Base-by-base conservation (phyloP, 1,140 invertebrate genomes). In the Leptinotarsa undecemlineata region DNA sequence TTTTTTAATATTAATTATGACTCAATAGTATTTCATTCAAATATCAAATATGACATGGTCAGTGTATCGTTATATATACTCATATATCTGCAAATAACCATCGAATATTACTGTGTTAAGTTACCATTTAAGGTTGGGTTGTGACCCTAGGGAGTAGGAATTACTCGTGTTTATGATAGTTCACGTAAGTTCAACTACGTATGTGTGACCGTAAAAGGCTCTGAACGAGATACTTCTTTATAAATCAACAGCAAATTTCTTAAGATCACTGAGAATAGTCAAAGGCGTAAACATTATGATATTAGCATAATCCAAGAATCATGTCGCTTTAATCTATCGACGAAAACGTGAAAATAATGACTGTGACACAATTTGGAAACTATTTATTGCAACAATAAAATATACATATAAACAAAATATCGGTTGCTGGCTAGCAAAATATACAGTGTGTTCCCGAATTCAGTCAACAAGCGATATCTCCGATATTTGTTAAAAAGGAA, bases 191-290 rank as follows among this genome's bases (percentile, higher is more conserved):
- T 57, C 51, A 57, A 57, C 51, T 57, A 19, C 15, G 51, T 57
- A 57, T 57, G n/a, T 57, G 51, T 57, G 51, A 17, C 51, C 51
- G 17, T 57, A 57, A 57, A 57, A 57, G 51, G 51, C 51, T 19
- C 14, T 57, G 51, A 57, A 15, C 15, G 51, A 57, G 51, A n/a
- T 57, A 57, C 51, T 57, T 57, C 51, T 57, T 17, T 19, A 57
- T 57, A 57, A 57, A 57, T 57, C 51, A 57, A 57, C n/a, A 14
- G 51, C 6, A 57, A 42, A 57, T 57, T 57, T 57, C 13, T 57
- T 3, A 57, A 57, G 51, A 57, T 57, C 51, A 57, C 51, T 57
- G 51, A 57, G n/a, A 57, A n/a, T 57, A 57, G 51, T 57, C 51
- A 57, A 3, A 57, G 51, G 51, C 51, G 51, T 57, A 57, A 57